These are phyloP conservation scores for Nephrotoma guestfalica DNA, from an alignment of 2,888 invertebrate species.

Conservation along the genomic window DNA sequence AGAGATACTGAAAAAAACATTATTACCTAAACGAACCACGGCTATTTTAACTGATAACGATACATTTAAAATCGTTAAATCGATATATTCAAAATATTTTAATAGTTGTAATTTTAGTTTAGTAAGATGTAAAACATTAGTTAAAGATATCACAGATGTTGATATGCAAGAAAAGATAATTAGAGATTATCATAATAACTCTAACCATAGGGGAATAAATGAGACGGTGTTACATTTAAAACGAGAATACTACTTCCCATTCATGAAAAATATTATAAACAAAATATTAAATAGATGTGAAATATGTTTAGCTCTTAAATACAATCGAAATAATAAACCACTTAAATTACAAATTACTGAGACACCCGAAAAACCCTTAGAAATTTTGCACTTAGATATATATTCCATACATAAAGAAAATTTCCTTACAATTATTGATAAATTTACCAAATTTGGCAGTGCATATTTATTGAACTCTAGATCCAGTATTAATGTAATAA, in stretches of 20 bases:
- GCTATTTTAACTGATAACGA: no score
- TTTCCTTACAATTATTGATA: slow-evolving; percentile 7
- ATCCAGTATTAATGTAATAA: slow-evolving; percentile 10
- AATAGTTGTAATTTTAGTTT: no score
- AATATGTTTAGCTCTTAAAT: background rate
- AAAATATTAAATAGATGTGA: background rate
- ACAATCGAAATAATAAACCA: background rate
- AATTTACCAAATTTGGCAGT: slow-evolving; percentile 10
- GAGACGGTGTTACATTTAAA: slow-evolving; percentile 13
- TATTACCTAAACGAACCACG: no score
- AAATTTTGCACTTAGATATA: background rate
- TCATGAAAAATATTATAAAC: slow-evolving; percentile 9
- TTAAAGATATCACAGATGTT: slow-evolving; percentile 10
- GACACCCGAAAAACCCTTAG: background rate
- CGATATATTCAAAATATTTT: no score
- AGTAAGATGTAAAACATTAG: slow-evolving; percentile 5
- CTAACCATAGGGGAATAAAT: slow-evolving; percentile 13
- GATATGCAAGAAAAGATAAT: slow-evolving; percentile 15
- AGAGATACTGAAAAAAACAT: slow-evolving; percentile 10
- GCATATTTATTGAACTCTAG: slow-evolving; percentile 8
- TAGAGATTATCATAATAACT: slow-evolving; percentile 11
- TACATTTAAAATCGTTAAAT: no score
- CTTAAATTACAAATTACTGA: background rate
- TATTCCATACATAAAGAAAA: background rate
- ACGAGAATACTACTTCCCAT: no score